A percentile compares a stretch with the other conserved stretches of the same genome.
Evolutionary conservation across 2,113 vertebrate species (phyloP).

Genomic region (Epinephelus fuscoguttatus): DNA sequence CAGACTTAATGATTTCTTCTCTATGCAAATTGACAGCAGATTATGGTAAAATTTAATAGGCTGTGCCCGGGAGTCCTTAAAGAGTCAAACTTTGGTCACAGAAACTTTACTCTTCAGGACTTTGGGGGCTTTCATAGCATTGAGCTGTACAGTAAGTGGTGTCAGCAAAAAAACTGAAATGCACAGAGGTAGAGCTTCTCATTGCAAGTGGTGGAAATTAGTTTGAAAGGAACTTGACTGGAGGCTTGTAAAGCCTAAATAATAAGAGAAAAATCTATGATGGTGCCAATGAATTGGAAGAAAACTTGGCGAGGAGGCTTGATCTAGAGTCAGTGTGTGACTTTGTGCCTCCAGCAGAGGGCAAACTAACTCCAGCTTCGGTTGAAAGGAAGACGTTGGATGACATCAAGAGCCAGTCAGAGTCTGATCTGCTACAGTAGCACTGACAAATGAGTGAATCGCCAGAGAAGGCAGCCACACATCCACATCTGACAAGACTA

Average conservation of each 20-base stretch:
- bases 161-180: conserved; percentile 27
- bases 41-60: conserved; percentile 63
- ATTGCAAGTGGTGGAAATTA: conserved; percentile 4
- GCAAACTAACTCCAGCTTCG: conserved; percentile 69
- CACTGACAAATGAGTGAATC: conserved; percentile 1
- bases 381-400: neutral
- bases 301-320: conserved; percentile 5
- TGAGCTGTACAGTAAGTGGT: neutral
- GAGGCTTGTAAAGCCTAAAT: conserved; percentile 1
- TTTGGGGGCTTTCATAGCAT: conserved; percentile 10
- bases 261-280: conserved; percentile 9
- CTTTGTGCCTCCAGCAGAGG: conserved; percentile 74
- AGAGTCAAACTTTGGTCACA: conserved; percentile 56
- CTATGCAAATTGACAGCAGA: conserved; percentile 70
- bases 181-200: neutral
- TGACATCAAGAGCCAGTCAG: neutral
- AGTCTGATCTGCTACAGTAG: neutral
- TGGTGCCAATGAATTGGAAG: conserved; percentile 3
- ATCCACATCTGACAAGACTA: conserved; percentile 13
- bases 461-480: neutral
- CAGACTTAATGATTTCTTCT: conserved; percentile 65
- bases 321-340: conserved; percentile 23
- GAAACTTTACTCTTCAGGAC: conserved; percentile 43
- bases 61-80: conserved; percentile 38
- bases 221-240: conserved; percentile 23